Conservation (phyloP, 1,140 invertebrate species). For the Reticulitermes speratus region DNA sequence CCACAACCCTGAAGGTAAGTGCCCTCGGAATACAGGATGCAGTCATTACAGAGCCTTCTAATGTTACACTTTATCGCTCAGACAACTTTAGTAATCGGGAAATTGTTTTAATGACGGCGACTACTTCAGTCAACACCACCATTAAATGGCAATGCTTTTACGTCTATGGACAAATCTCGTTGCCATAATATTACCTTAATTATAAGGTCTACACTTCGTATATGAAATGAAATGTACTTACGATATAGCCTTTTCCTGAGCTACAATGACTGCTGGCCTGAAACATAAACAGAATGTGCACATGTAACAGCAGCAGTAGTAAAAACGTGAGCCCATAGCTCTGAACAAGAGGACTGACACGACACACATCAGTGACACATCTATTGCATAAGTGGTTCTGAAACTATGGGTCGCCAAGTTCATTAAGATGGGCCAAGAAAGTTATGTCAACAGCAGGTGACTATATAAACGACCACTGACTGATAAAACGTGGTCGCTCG, state of each 20-base stretch:
- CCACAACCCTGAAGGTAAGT: background rate
- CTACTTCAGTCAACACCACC: background rate
- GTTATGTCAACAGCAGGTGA: no score
- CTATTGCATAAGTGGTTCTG: no score
- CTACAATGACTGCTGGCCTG: slow-evolving; percentile 83
- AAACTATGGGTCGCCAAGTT: no score
- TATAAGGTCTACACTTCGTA: background rate
- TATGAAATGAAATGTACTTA: slow-evolving; percentile 59
- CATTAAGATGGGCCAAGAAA: no score
- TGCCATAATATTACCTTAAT: background rate
- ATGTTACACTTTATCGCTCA: background rate
- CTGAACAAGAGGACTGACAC: no score
- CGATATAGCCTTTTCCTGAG: slow-evolving; percentile 86
- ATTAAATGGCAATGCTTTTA: background rate
- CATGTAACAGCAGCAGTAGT: background rate
- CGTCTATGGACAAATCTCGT: background rate
- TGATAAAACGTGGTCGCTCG: no score
- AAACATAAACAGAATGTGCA: slow-evolving; percentile 45
- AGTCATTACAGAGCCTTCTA: background rate
- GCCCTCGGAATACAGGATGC: background rate
- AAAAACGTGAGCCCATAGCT: background rate
- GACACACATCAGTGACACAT: no score
- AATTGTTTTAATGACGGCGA: slow-evolving; percentile 10
- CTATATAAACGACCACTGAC: no score
- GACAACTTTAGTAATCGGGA: background rate